Conservation (phyloP, 1,140 invertebrate species). For the fruit fly (Drosophila melanogaster) region Release_6_plus_ISO1_MT NT_037436.4:13049001-13049500, state of each 20-base stretch:
- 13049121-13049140: conserved; percentile 19
- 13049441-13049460: conserved; percentile 52
- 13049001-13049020: too few relatives aligned
- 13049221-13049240: not conserved
- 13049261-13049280: conserved; percentile 11
- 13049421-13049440: conserved; percentile 23
- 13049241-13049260: conserved; percentile 9
- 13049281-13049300: conserved; percentile 13
- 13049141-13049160: conserved; percentile 28
- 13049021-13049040: too few relatives aligned
- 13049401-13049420: conserved; percentile 6
- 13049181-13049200: conserved; percentile 11
- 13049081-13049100: conserved; percentile 3
- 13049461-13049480: conserved; percentile 44
- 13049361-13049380: conserved; percentile 46
- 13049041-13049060: too few relatives aligned
- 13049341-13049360: conserved; percentile 52
- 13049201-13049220: conserved; percentile 8
- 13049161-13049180: conserved; percentile 14
- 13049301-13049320: conserved; percentile 27
- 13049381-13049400: conserved; percentile 44
- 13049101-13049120: not conserved
- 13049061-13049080: not conserved
- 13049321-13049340: conserved; percentile 42
- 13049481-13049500: conserved; percentile 48